Conservation (phyloP, 2,888 invertebrate genomes). For the Pachliopta kotzebuea region DNA sequence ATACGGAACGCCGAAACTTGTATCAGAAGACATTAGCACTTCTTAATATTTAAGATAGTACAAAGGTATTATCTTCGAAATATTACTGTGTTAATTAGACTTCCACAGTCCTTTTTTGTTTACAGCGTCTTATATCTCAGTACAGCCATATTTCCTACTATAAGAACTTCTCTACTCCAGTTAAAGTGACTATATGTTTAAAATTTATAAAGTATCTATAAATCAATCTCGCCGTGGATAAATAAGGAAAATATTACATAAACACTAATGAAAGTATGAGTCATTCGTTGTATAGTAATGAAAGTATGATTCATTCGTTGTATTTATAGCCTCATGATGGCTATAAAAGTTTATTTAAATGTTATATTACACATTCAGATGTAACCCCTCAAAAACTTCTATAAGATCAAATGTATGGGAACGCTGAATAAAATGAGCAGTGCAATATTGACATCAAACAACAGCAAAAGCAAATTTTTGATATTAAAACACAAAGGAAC, state of each 20-base stretch:
- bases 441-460: conserved; percentile 8
- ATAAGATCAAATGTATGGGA: conserved; percentile 1
- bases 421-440: conserved; percentile 1
- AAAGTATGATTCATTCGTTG: not conserved
- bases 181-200: too few species aligned
- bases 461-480: not conserved
- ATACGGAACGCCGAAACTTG: too few species aligned
- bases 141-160: too few species aligned
- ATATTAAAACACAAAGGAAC: conserved; percentile 10
- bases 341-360: not conserved
- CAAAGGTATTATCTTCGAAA: too few species aligned
- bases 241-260: not conserved
- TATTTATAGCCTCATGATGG: not conserved
- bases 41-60: too few species aligned
- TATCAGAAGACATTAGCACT: too few species aligned
- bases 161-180: too few species aligned
- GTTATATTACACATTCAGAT: not conserved
- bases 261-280: not conserved
- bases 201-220: not conserved
- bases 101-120: too few species aligned
- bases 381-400: not conserved
- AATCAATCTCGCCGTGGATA: not conserved
- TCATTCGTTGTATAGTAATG: not conserved
- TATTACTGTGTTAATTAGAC: too few species aligned
- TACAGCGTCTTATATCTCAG: too few species aligned